Conservation (phyloP, 2,888 invertebrate species). For the Scrobipalpa costella region DNA sequence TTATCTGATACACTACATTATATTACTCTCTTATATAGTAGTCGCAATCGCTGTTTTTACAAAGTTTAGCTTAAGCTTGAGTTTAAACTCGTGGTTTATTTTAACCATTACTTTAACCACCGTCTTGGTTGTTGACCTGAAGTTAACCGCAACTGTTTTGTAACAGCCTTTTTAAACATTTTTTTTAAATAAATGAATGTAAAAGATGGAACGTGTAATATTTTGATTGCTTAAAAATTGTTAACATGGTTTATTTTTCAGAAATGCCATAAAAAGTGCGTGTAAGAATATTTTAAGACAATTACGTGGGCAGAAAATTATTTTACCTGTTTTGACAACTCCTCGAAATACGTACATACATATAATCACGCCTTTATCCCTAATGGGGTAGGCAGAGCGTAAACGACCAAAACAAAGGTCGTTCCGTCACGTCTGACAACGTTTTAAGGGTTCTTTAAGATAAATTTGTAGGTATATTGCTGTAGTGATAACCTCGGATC, state of each 20-base stretch:
- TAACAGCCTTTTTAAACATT: neutral
- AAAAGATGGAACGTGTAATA: neutral
- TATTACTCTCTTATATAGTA: neutral
- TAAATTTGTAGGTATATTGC: neutral
- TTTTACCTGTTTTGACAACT: conserved; percentile 6
- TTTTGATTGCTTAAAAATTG: conserved; percentile 2
- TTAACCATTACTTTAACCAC: conserved; percentile 9
- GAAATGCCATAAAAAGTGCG: neutral
- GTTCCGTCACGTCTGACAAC: too few relatives aligned
- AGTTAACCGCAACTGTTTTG: conserved; percentile 12
- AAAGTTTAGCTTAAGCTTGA: neutral
- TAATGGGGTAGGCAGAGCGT: too few relatives aligned
- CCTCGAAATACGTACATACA: neutral
- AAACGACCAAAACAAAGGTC: too few relatives aligned
- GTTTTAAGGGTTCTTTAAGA: too few relatives aligned
- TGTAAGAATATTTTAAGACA: neutral
- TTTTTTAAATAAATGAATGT: neutral
- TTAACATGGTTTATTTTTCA: neutral
- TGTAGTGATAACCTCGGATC: too few relatives aligned
- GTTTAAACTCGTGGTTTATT: conserved; percentile 13
- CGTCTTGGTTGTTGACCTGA: conserved; percentile 12
- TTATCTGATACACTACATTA: too few relatives aligned
- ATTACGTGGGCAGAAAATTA: neutral
- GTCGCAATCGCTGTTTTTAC: neutral
- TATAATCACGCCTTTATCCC: too few relatives aligned